A percentile compares a stretch with the other conserved stretches of the same genome.
These are phyloP conservation scores for Iselma pallidipennis DNA, from an alignment of 2,888 invertebrate genomes.

Conservation along the genomic window DNA sequence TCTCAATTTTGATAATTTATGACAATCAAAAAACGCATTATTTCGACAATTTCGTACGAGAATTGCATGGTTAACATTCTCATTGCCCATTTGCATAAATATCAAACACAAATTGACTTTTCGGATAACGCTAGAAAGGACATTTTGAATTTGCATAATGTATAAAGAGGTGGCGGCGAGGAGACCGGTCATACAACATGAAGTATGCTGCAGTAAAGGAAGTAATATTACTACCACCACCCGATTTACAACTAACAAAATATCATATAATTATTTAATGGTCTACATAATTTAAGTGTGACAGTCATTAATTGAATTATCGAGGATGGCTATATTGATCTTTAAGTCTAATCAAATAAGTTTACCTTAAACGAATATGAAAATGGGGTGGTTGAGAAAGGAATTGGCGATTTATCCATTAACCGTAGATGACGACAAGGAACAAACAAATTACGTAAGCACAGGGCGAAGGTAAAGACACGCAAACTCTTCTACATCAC, in stretches of 20 bases:
- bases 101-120: slow-evolving; percentile 31
- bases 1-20: slow-evolving; percentile 11
- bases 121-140: slow-evolving; percentile 25
- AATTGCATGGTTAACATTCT: slow-evolving; percentile 26
- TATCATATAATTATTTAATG: slow-evolving; percentile 4
- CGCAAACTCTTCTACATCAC: not conserved
- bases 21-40: slow-evolving; percentile 22
- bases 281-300: not conserved
- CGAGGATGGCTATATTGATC: not conserved
- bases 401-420: slow-evolving; percentile 9
- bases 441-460: slow-evolving; percentile 19
- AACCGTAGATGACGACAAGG: slow-evolving; percentile 21
- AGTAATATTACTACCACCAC: not conserved
- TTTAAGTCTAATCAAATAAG: slow-evolving; percentile 12
- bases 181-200: not conserved
- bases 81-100: slow-evolving; percentile 27
- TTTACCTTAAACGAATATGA: slow-evolving; percentile 11
- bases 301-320: not conserved
- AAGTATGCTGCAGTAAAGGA: slow-evolving; percentile 5
- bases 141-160: slow-evolving; percentile 25
- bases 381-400: slow-evolving; percentile 7
- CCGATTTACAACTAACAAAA: not conserved
- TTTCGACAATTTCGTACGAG: slow-evolving; percentile 16
- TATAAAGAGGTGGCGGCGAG: slow-evolving; percentile 11
- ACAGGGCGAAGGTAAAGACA: not conserved